Percentiles rank a stretch among this genome's conserved stretches.
Conservation (phyloP, 2,797 vertebrate species). For the Rhinichthys osculus region DNA sequence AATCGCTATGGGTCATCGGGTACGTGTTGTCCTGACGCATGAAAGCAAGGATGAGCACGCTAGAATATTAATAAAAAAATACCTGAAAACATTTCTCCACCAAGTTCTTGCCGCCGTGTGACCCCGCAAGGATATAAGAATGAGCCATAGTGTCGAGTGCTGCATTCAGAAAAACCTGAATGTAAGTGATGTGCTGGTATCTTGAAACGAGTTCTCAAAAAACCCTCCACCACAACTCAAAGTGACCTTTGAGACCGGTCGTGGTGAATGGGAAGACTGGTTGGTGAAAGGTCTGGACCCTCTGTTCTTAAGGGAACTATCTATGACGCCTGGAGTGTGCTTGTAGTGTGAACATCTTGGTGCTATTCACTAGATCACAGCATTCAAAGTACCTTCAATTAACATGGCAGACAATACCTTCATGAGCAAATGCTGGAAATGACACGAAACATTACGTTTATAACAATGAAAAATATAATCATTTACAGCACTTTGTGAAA, state of each 20-base stretch:
- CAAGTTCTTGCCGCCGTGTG: neutral
- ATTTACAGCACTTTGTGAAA: neutral
- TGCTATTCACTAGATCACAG: conserved; percentile 18
- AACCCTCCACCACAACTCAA: conserved; percentile 11
- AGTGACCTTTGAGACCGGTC: conserved; percentile 14
- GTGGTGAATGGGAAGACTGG: conserved; percentile 9
- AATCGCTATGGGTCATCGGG: conserved; percentile 30
- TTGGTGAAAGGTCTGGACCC: conserved; percentile 14
- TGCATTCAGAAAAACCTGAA: conserved; percentile 41
- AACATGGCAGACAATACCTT: conserved; percentile 9
- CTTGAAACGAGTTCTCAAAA: conserved; percentile 40
- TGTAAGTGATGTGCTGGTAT: conserved; percentile 41
- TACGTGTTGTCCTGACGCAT: neutral
- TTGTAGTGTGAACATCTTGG: conserved; percentile 13
- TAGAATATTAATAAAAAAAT: conserved; percentile 26
- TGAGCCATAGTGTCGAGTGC: conserved; percentile 18
- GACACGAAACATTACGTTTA: neutral
- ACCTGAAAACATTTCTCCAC: conserved; percentile 20
- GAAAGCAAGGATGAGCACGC: neutral
- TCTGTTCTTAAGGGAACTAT: conserved; percentile 33
- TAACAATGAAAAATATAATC: neutral
- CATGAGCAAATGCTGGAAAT: neutral
- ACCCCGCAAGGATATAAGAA: neutral
- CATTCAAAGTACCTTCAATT: neutral
- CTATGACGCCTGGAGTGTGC: conserved; percentile 18